These are phyloP conservation scores for Cyclargus thomasi DNA, from an alignment of 1,140 invertebrate genomes.

Conservation along the genomic window DNA sequence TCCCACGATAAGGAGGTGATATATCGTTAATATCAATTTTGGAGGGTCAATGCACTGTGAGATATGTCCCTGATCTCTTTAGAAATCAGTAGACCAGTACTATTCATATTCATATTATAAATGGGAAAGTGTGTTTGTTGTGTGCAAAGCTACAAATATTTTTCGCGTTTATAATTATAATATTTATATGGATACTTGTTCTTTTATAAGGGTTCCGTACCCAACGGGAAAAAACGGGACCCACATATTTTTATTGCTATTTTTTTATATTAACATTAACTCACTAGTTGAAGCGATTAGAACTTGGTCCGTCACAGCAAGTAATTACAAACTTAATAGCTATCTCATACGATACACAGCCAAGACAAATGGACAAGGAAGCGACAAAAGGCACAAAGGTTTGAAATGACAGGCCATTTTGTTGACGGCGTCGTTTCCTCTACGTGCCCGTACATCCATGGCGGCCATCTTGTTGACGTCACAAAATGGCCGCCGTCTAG, in stretches of 20 bases:
- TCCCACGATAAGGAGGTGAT: no score
- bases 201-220: no score
- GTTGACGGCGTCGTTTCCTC: slow-evolving; percentile 42
- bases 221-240: no score
- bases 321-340: neutral
- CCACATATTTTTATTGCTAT: neutral
- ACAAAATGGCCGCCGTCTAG: neutral
- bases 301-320: neutral
- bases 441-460: slow-evolving; percentile 28
- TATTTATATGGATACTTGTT: no score
- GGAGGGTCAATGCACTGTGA: no score
- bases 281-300: neutral
- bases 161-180: no score
- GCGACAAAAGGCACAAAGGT: slow-evolving; percentile 35
- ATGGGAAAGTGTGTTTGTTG: no score
- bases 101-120: no score
- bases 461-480: neutral
- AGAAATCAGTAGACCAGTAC: no score
- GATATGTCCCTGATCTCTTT: no score
- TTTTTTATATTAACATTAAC: neutral
- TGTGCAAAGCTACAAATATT: no score
- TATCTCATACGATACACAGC: neutral
- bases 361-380: slow-evolving; percentile 13
- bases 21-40: no score
- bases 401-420: slow-evolving; percentile 48